Base-by-base conservation (phyloP, 2,888 invertebrate species). In the Aphidoletes aphidimyza region DNA sequence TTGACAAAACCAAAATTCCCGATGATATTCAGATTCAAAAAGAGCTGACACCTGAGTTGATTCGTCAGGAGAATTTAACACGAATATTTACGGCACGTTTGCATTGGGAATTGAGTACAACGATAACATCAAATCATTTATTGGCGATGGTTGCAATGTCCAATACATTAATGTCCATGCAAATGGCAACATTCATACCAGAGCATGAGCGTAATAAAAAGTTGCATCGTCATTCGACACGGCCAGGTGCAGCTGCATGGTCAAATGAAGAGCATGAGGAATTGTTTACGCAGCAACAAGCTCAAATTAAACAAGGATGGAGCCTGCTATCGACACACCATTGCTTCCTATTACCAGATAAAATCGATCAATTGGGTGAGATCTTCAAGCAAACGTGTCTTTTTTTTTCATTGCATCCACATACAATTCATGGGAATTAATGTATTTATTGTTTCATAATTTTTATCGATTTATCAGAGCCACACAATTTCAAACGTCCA, bases 141-240 rank as follows among this genome's bases (percentile, higher is more conserved):
- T 91, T 99, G 86, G 95, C 98, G 84, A 94, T 99, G 86, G 97
- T 99, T 84, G 95, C 98, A 0, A 92, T 98, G 85, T 96, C 98
- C 84, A 98, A 99, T 90, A 99, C 99, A 0, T 92, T 99, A 84
- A 97, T 99, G 97, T 97, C 98, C 0, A 98, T 99, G 97, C 97
- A 95, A 89, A 97, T 97, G 88, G 97, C 98, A 45, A 96, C 97
- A 59, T 98, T 98, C 90, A 93, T 97, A 86, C 95, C 96, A 0
- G 96, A 96, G 87, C 95, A 95, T 89, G 96, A 97, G 88, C 91
- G 95, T 85, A 94, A 93, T 86, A 92, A 96, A 86, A 94, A 95
- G 88, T 89, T 96, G 88, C 86, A 45, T 87, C 93, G 94, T 87
- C 92, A 93, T 1, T 92, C 93, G 0, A 93, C 93, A 39, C 90